phyloP scores from a whole-genome alignment of 2,113 vertebrate genomes.

The Hippocampus comes region DNA sequence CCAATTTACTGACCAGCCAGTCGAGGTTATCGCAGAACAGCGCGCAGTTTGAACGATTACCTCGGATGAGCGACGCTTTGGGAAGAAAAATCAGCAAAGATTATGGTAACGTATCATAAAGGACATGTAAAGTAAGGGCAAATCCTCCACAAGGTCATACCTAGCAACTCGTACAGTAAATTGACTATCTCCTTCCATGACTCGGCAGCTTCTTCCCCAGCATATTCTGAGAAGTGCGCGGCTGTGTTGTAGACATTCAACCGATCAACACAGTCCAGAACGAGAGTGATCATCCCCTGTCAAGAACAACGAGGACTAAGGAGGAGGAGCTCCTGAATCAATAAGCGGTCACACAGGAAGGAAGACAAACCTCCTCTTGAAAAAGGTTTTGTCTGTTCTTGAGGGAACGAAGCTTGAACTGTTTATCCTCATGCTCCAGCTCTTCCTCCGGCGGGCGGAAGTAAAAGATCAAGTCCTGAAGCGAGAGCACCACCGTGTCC shows the following conservation, averaged over 20 bases:
- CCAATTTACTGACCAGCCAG: conserved; percentile 92
- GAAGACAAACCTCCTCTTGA: conserved; percentile 82
- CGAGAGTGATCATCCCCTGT: conserved; percentile 88
- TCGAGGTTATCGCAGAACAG: conserved; percentile 90
- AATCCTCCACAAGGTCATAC: conserved; percentile 56
- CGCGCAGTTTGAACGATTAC: conserved; percentile 87
- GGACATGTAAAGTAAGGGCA: not conserved
- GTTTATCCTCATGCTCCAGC: conserved; percentile 88
- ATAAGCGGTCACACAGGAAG: not conserved
- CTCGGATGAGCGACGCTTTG: conserved; percentile 85
- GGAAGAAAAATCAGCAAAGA: not conserved
- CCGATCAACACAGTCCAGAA: conserved; percentile 87
- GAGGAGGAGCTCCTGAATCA: not conserved
- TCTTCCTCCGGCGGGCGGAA: conserved; percentile 88
- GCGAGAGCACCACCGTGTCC: conserved; percentile 81
- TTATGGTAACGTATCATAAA: not conserved
- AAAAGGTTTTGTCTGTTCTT: conserved; percentile 91
- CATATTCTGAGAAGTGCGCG: conserved; percentile 88
- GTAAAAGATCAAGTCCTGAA: conserved; percentile 90
- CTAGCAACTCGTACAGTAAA: conserved; percentile 85
- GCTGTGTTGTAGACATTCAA: conserved; percentile 89
- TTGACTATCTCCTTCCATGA: conserved; percentile 95
- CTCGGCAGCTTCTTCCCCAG: conserved; percentile 86
- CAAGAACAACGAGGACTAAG: conserved; percentile 6
- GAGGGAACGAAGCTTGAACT: conserved; percentile 86